phyloP scores from a whole-genome alignment of 1,140 invertebrate species.

The Drosophila gunungcola region DNA sequence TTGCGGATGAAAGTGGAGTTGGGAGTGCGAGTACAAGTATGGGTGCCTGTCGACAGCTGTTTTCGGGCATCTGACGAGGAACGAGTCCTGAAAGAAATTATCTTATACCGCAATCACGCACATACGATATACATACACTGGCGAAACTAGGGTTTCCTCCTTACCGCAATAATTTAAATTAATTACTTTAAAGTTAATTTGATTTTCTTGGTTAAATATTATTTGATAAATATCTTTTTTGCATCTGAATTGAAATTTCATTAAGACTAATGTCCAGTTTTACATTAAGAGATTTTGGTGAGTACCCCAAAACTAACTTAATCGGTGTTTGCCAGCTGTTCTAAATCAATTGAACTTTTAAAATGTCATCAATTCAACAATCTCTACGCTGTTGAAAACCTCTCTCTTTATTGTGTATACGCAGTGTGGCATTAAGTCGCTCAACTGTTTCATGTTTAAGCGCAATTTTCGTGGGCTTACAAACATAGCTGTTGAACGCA shows the following conservation, averaged over 20 bases:
- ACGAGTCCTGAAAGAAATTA: conserved; percentile 50
- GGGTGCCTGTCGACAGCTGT: conserved; percentile 37
- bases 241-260: neutral
- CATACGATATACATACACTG: conserved; percentile 13
- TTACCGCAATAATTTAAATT: neutral
- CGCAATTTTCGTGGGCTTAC: neutral
- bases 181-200: neutral
- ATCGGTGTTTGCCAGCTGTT: too few species aligned
- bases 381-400: too few species aligned
- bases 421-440: conserved; percentile 1
- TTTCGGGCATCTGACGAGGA: conserved; percentile 36
- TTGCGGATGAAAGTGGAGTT: conserved; percentile 13
- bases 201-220: neutral
- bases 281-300: too few species aligned
- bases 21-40: neutral
- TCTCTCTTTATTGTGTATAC: neutral
- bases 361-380: too few species aligned
- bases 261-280: neutral
- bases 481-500: conserved; percentile 10
- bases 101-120: conserved; percentile 34
- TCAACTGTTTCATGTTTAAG: neutral
- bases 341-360: too few species aligned
- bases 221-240: neutral
- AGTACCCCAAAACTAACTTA: too few species aligned
- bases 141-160: neutral